These are phyloP conservation scores for Geodia barretti DNA, from an alignment of 37 sponge, comb jelly and placozoan species.

Conservation along the genomic window DNA sequence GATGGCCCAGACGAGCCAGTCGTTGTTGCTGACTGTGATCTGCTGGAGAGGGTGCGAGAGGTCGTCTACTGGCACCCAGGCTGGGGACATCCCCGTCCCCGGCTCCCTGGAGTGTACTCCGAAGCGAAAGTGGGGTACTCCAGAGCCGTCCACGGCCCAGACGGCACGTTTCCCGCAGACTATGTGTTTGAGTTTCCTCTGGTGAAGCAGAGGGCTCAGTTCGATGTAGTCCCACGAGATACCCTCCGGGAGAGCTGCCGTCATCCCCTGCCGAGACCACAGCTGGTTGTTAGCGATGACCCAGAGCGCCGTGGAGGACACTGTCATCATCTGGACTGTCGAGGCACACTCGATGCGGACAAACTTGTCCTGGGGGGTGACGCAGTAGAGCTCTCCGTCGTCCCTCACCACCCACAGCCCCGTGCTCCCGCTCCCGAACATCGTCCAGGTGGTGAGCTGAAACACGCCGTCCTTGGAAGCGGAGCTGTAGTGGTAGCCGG, in stretches of 20 bases:
- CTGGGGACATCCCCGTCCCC: constrained; percentile 75
- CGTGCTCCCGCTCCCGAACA: constrained; percentile 31
- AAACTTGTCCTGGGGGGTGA: constrained; percentile 16
- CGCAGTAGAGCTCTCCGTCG: constrained; percentile 66
- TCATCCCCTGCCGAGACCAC: constrained; percentile 71
- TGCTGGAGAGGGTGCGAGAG: constrained; percentile 34
- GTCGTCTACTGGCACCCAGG: constrained; percentile 77
- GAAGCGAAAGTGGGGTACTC: constrained; percentile 78
- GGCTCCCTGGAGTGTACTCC: constrained; percentile 67
- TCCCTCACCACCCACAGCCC: constrained; percentile 67
- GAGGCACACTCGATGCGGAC: constrained; percentile 39
- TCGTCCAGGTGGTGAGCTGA: constrained; percentile 51
- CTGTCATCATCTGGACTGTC: constrained; percentile 24
- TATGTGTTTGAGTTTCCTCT: constrained; percentile 27
- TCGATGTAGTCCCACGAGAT: constrained; percentile 76
- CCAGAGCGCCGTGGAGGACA: constrained; percentile 73
- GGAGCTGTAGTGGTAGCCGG: constrained; percentile 58
- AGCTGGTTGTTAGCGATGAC: constrained; percentile 42
- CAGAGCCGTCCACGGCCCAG: constrained; percentile 82
- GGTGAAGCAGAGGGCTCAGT: constrained; percentile 65
- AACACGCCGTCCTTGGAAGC: constrained; percentile 51
- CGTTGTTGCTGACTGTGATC: constrained; percentile 68
- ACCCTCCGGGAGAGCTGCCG: constrained; percentile 55
- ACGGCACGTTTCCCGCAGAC: constrained; percentile 63
- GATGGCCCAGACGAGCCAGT: constrained; percentile 85